Evolutionary conservation across 2,797 vertebrate genomes (phyloP).

Genomic region (Basileuterus tristriatus): DNA sequence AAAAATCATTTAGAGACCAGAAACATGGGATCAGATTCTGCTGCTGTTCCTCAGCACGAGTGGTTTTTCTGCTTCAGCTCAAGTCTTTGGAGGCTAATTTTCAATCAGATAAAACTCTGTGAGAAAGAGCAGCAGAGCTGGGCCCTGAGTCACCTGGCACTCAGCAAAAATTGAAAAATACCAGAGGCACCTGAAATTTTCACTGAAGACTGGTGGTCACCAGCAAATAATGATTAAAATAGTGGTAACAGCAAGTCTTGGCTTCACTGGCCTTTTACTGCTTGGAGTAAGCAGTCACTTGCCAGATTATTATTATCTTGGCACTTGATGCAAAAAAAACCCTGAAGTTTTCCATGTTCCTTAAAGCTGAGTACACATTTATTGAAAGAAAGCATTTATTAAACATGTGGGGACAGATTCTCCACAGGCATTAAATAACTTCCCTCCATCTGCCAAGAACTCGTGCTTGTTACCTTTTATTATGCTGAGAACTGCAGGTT

Average conservation of each 20-base stretch:
- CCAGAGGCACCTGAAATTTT: slow-evolving; percentile 35
- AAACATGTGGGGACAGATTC: slow-evolving; percentile 37
- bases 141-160: not conserved
- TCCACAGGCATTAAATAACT: slow-evolving; percentile 50
- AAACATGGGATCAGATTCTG: slow-evolving; percentile 38
- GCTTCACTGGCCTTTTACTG: slow-evolving; percentile 10
- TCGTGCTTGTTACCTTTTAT: slow-evolving; percentile 17
- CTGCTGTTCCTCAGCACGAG: not conserved
- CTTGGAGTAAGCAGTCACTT: slow-evolving; percentile 14
- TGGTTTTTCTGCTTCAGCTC: not conserved
- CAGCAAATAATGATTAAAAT: slow-evolving; percentile 21
- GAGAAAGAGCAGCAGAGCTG: slow-evolving; percentile 34
- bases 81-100: slow-evolving; percentile 22
- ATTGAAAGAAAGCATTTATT: slow-evolving; percentile 58
- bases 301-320: slow-evolving; percentile 54
- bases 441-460: slow-evolving; percentile 12
- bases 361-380: slow-evolving; percentile 39
- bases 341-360: slow-evolving; percentile 29
- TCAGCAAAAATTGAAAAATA: slow-evolving; percentile 44
- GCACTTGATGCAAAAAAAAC: slow-evolving; percentile 9
- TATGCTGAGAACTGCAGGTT: slow-evolving; percentile 25
- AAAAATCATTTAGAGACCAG: slow-evolving; percentile 37
- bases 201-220: slow-evolving; percentile 44
- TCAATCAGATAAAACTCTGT: slow-evolving; percentile 22
- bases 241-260: slow-evolving; percentile 9